A percentile compares a stretch with the other conserved stretches of the same genome.
These are phyloP conservation scores for Anthophora plumipes DNA, from an alignment of 2,888 invertebrate genomes.

Conservation along the genomic window DNA sequence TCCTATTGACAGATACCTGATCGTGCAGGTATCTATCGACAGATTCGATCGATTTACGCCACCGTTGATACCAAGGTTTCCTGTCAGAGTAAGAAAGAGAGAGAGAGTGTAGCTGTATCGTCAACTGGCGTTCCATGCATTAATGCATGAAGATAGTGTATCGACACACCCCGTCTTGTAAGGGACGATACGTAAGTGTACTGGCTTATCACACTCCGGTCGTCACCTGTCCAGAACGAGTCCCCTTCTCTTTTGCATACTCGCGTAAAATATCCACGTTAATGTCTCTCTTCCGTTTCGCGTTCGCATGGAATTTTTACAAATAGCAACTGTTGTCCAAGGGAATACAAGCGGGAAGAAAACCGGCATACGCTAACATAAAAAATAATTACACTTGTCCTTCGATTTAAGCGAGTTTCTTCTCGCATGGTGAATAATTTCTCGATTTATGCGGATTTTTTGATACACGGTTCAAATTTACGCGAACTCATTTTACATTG, in stretches of 20 bases:
- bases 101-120: conserved; percentile 32
- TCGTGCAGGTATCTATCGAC: conserved; percentile 49
- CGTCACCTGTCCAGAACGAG: conserved; percentile 40
- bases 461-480: too few relatives aligned
- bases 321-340: not conserved
- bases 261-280: not conserved
- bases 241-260: conserved; percentile 33
- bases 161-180: conserved; percentile 55
- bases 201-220: conserved; percentile 52
- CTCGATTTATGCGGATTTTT: too few relatives aligned
- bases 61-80: conserved; percentile 29
- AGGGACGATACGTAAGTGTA: conserved; percentile 48
- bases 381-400: too few relatives aligned
- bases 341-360: not conserved
- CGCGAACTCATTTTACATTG: too few relatives aligned
- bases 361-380: too few relatives aligned
- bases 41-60: conserved; percentile 60
- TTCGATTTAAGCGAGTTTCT: too few relatives aligned
- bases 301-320: not conserved
- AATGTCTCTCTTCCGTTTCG: conserved; percentile 16
- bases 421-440: too few relatives aligned
- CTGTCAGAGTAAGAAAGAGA: not conserved
- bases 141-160: conserved; percentile 68
- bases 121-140: conserved; percentile 66
- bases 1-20: conserved; percentile 53